Evolutionary conservation across 2,888 invertebrate species (phyloP), one percentile per base, ranked within the genome.

Genomic region (Drosophila barbarae): DNA sequence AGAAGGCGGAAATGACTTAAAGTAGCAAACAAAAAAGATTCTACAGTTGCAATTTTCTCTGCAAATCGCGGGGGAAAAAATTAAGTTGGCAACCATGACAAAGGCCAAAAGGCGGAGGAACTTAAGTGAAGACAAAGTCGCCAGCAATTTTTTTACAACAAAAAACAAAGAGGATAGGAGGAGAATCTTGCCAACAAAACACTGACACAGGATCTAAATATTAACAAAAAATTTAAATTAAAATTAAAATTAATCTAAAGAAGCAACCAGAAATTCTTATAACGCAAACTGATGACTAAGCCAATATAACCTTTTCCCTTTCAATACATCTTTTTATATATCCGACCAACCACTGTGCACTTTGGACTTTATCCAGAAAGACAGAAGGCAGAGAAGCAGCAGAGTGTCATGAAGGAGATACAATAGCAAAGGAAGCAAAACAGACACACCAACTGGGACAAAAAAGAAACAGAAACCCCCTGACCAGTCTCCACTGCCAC

Each of bases 21-120:
- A 30, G 28, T 18, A 44, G n/a, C 34, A 26, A 26, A 18, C 35
- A 18, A 26, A 26, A 26, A 28, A 28, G 50, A 54, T 47, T 63
- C 75, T 74, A 74, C 71, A 77, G 63, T 66, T 72, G 63, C 53
- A 71, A 71, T 69, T 74, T 69, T 23, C 56, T 63, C 53, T 56
- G 39, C 55, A 56, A 67, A 67, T n/a, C 23, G 13, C 12, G 5
- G 0, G 5, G 3, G 21, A 18, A 52, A 23, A 23, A 52, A 52
- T 18, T 4, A 32, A 15, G 15, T 47, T 47, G 46, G 18, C 18
- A 52, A 32, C 18, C 21, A 8, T 32, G 53, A 21, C 42, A 34
- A 36, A 28, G 18, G 26, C 23, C 36, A 38, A 53, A 44, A 15
- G 30, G 32, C 46, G 23, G 9, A 44, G 32, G 23, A 26, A 44